Evolutionary conservation across 2,888 invertebrate species (phyloP).

Genomic region (Crioceris asparagi): DNA sequence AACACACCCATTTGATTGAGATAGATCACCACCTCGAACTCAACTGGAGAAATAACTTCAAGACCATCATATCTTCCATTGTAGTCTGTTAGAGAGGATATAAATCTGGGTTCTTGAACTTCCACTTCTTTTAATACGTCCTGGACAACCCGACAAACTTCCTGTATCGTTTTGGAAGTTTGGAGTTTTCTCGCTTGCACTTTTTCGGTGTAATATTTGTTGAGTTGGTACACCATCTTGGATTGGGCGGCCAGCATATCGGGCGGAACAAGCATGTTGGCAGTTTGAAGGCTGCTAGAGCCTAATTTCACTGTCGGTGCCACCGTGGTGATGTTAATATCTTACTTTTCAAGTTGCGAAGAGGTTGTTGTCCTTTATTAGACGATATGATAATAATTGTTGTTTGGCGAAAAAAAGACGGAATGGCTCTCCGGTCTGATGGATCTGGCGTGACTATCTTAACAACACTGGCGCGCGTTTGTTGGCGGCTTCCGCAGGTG

Average conservation of each 20-base stretch:
- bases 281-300: slow-evolving; percentile 28
- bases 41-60: slow-evolving; percentile 64
- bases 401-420: slow-evolving; percentile 13
- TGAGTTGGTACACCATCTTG: slow-evolving; percentile 85
- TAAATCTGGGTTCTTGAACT: slow-evolving; percentile 72
- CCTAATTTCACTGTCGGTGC: slow-evolving; percentile 27
- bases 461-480: slow-evolving; percentile 27
- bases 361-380: too few relatives aligned
- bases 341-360: too few relatives aligned
- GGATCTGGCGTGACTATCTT: slow-evolving; percentile 29
- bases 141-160: slow-evolving; percentile 70
- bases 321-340: slow-evolving; percentile 22
- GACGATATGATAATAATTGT: too few relatives aligned
- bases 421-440: slow-evolving; percentile 23
- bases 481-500: slow-evolving; percentile 23
- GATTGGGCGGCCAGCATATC: slow-evolving; percentile 92
- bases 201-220: slow-evolving; percentile 68
- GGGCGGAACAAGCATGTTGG: slow-evolving; percentile 77
- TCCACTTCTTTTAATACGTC: slow-evolving; percentile 77
- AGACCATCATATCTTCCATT: slow-evolving; percentile 69
- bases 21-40: slow-evolving; percentile 75
- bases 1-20: slow-evolving; percentile 83
- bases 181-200: slow-evolving; percentile 61
- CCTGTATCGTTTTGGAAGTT: slow-evolving; percentile 61
- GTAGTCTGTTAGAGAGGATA: slow-evolving; percentile 64